phyloP scores from a whole-genome alignment of 2,113 vertebrate species.

The Ageneiosus marmoratus region DNA sequence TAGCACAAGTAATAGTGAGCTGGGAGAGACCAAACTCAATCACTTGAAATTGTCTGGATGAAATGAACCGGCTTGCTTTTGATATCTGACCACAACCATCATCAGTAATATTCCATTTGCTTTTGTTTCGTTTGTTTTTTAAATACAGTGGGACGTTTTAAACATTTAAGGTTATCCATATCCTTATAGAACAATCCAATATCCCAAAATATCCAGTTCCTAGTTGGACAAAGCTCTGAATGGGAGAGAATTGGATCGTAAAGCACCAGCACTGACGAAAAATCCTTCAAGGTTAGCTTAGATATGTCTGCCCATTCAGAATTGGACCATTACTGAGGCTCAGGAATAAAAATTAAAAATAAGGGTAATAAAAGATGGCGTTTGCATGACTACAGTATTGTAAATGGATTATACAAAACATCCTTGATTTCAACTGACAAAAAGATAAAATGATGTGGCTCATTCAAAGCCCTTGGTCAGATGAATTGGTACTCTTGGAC shows the following conservation, averaged over 20 bases:
- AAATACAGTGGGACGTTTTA: constrained; percentile 1
- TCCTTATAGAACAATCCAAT: background rate
- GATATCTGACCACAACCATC: background rate
- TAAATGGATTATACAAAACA: constrained; percentile 6
- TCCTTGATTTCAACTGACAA: constrained; percentile 6
- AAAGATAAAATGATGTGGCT: background rate
- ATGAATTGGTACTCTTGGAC: constrained; percentile 8
- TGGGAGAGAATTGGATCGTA: background rate
- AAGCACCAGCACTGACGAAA: constrained; percentile 33
- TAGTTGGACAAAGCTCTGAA: no score
- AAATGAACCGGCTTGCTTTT: background rate
- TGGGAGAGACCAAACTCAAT: background rate
- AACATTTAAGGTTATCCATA: background rate
- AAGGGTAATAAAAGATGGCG: background rate
- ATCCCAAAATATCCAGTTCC: no score
- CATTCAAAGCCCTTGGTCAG: background rate
- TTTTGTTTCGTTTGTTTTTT: background rate
- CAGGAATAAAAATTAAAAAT: background rate
- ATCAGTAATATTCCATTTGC: background rate
- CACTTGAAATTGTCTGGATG: background rate
- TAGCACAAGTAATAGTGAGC: constrained; percentile 1
- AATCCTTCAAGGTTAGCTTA: background rate
- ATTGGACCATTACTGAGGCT: constrained; percentile 2
- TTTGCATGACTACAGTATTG: background rate
- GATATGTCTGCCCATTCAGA: background rate